phyloP scores from a whole-genome alignment of 2,113 vertebrate species.

The Menidia beryllina region DNA sequence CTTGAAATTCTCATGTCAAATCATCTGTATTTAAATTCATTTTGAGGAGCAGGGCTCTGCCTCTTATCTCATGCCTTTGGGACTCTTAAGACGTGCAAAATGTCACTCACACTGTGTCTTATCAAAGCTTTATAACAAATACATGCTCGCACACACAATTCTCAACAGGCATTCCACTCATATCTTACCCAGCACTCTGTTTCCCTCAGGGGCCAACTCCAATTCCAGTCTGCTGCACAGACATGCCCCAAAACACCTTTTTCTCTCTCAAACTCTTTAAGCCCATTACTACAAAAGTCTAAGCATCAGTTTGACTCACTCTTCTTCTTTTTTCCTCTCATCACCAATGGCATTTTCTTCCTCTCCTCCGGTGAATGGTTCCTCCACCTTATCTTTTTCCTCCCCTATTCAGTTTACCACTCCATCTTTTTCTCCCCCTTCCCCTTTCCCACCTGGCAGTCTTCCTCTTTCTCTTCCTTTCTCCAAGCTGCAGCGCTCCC shows the following conservation, averaged over 20 bases:
- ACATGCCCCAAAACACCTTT: conserved; percentile 58
- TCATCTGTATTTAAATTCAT: not conserved
- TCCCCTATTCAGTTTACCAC: conserved; percentile 6
- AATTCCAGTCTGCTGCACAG: conserved; percentile 66
- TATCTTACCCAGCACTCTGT: conserved; percentile 46
- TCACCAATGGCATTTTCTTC: conserved; percentile 16
- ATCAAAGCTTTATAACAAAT: conserved; percentile 26
- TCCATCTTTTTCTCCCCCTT: conserved; percentile 35
- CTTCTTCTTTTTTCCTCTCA: not conserved
- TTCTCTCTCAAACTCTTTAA: conserved; percentile 25
- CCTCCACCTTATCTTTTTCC: not conserved
- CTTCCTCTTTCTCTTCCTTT: conserved; percentile 61
- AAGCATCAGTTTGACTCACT: conserved; percentile 4
- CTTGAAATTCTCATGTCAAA: not conserved
- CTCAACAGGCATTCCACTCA: conserved; percentile 70
- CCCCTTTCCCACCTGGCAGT: conserved; percentile 20
- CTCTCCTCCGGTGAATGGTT: not conserved
- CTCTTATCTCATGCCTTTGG: not conserved
- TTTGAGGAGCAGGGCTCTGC: not conserved
- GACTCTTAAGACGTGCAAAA: not conserved
- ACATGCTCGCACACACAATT: conserved; percentile 16
- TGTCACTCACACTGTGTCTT: not conserved
- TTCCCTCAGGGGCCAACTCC: conserved; percentile 56
- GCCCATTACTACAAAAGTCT: not conserved
- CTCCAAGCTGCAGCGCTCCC: conserved; percentile 78